phyloP scores from a whole-genome alignment of 2,113 vertebrate genomes.

The Rhinolophus sinicus region DNA sequence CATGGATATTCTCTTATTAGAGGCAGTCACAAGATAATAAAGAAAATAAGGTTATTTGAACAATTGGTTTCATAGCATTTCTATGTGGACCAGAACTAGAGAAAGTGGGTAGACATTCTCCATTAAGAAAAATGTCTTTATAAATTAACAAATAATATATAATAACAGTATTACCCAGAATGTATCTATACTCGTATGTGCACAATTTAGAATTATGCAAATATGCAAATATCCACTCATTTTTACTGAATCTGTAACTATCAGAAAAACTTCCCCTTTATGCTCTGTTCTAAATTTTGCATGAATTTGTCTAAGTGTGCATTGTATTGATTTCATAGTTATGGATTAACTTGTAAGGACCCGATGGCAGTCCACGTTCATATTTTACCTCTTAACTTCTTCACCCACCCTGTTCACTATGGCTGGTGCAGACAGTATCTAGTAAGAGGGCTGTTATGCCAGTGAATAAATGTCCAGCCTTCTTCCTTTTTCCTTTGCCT shows the following conservation, averaged over 20 bases:
- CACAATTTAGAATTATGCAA: neutral
- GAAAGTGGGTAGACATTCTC: neutral
- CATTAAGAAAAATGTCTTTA: neutral
- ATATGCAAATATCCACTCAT: neutral
- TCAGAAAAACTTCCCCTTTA: neutral
- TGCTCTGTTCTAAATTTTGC: neutral
- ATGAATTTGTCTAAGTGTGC: neutral
- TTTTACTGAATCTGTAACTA: neutral
- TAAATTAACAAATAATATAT: neutral
- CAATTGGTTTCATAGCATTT: neutral
- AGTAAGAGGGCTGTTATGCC: neutral
- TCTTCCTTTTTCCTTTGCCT: neutral
- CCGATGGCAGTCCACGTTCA: neutral
- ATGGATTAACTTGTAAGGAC: neutral
- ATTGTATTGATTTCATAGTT: neutral
- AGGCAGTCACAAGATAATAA: neutral
- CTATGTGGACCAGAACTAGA: neutral
- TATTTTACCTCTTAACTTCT: neutral
- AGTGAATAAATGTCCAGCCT: neutral
- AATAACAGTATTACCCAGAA: neutral
- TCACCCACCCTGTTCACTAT: neutral
- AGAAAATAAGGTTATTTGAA: neutral
- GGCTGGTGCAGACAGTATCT: neutral
- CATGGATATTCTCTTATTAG: neutral
- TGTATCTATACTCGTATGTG: neutral